phyloP scores from a whole-genome alignment of 1,140 invertebrate genomes.

The Zaprionus vittiger region DNA sequence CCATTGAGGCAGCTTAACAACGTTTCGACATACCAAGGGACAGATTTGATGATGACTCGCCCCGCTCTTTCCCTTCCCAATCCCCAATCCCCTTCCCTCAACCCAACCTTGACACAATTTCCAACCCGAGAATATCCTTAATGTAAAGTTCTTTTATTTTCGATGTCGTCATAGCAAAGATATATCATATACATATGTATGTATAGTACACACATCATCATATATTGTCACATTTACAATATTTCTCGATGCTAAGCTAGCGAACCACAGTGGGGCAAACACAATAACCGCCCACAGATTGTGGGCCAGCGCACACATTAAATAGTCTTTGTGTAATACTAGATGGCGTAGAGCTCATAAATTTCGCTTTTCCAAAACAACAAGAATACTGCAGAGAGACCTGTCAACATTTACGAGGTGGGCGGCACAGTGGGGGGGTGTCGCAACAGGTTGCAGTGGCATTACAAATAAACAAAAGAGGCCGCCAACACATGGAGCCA shows the following conservation, averaged over 20 bases:
- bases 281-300: conserved; percentile 72
- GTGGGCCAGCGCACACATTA: conserved; percentile 51
- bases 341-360: conserved; percentile 65
- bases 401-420: conserved; percentile 50
- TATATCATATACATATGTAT: conserved; percentile 8
- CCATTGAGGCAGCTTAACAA: conserved; percentile 13
- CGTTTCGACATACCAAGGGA: conserved; percentile 40
- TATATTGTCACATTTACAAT: conserved; percentile 5
- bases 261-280: conserved; percentile 54
- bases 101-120: conserved; percentile 63
- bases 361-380: conserved; percentile 56
- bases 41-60: conserved; percentile 25
- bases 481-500: conserved; percentile 21
- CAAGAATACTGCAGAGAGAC: conserved; percentile 33
- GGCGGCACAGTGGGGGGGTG: not conserved
- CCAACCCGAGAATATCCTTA: conserved; percentile 44
- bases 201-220: not conserved
- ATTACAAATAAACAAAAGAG: conserved; percentile 66
- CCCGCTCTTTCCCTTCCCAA: conserved; percentile 10
- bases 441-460: conserved; percentile 65
- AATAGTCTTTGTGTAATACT: conserved; percentile 66
- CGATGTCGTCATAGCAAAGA: conserved; percentile 50
- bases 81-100: too few species aligned
- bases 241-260: conserved; percentile 34
- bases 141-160: conserved; percentile 42